These are phyloP conservation scores for Nothocercus julius DNA, from an alignment of 2,113 vertebrate genomes.

Conservation along the genomic window DNA sequence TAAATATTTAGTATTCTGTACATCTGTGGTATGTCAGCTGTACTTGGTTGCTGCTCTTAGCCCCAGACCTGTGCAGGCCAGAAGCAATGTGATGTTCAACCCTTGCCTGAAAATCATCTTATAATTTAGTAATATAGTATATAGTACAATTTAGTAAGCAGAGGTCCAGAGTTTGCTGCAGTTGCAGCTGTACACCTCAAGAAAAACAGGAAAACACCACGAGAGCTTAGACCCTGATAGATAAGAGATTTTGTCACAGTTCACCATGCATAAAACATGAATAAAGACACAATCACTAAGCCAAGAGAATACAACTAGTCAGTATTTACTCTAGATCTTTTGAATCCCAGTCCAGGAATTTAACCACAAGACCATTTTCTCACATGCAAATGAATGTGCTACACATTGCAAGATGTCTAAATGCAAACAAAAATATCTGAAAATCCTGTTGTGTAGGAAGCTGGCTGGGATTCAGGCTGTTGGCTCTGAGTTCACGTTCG, in stretches of 20 bases:
- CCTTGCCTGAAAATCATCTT: neutral
- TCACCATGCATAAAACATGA: neutral
- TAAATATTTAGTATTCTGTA: slow-evolving; percentile 20
- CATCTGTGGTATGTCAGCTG: slow-evolving; percentile 15
- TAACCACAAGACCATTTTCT: neutral
- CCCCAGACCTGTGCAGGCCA: neutral
- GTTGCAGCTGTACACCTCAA: neutral
- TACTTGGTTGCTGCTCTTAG: neutral
- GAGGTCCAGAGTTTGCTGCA: neutral
- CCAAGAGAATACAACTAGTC: neutral
- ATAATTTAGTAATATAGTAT: neutral
- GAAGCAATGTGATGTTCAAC: neutral
- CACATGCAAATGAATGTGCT: neutral
- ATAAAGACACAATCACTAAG: neutral
- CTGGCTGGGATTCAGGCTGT: slow-evolving; percentile 13
- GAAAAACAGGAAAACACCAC: neutral
- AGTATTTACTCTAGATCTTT: neutral
- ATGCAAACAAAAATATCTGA: slow-evolving; percentile 42
- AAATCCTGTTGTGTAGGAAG: slow-evolving; percentile 1
- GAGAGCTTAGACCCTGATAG: neutral
- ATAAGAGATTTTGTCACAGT: neutral
- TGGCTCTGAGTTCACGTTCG: neutral
- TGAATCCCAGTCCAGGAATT: neutral
- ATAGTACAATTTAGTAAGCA: neutral
- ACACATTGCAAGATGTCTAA: neutral